Evolutionary conservation across 2,113 vertebrate species (phyloP), one percentile per base, ranked within the genome.

Genomic region (Rhodinocichla rosea): DNA sequence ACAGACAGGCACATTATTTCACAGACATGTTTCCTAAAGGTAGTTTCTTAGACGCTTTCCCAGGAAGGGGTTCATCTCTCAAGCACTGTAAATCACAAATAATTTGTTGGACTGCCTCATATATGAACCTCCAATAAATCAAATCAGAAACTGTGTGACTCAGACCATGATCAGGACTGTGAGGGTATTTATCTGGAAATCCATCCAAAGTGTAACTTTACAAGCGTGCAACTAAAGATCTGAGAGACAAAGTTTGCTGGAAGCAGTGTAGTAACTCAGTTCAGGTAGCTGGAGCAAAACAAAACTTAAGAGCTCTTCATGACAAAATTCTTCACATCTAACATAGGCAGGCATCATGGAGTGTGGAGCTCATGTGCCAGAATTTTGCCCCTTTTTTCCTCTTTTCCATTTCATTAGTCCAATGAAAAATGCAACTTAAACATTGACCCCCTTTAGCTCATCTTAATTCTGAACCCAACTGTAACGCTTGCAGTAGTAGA

Each of bases 1-100:
- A 62, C 78, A 91, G 56, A 87, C 77, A 91, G 88, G 88, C 85
- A 95, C 67, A 13, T 87, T 47, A 73, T 85, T 90, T 85, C 82
- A 93, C 75, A 79, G 49, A 94, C n/a, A 37, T 10, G 9, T 75
- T 90, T 92, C 30, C 49, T 87, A 85, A 83, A 75, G 28, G 20
- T 60, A 91, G 44, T 7, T 79, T 69, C 59, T 55, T 27, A 42
- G 32, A 64, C 56, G 52, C 45, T 74, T 81, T 95, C 52, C 35
- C 52, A 71, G 44, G 6, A 89, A 56, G 13, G 24, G 24, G 10
- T 2, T 92, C 11, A 63, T 64, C 42, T 90, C 40, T 23, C 69
- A 37, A 89, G 17, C 19, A 67, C 24, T 88, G 45, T 69, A 80
- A 83, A 76, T 79, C 3, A 11, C 15, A 10, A 84, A 49, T 28